Base-by-base conservation (phyloP, 2,797 vertebrate species). In the Balearica regulorum region DNA sequence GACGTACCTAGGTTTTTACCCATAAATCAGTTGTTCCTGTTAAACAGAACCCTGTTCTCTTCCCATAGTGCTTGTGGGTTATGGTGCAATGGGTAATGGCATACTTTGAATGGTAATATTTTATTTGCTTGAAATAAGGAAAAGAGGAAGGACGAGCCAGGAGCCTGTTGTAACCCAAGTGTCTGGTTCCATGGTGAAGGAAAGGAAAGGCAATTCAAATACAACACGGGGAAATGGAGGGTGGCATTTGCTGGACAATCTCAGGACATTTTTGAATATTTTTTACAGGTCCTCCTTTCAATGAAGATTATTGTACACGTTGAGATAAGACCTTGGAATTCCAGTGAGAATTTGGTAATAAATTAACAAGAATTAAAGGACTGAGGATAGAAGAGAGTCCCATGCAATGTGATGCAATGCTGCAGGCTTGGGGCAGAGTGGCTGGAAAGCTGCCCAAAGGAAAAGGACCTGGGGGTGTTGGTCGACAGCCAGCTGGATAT, bases 101-200 rank as follows among this genome's bases (percentile, higher is more conserved):
- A 48, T 85, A 31, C 9, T 31, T 31, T 87, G 19, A 73, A 41
- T 33, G 10, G 18, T 10, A 65, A 26, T 54, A 37, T 43, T 90
- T 60, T 41, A 66, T 55, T 71, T 55, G 18, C 11, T 51, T 51
- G 37, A 10, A 51, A 49, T 17, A 24, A 29, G 25, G 60, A 86
- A 73, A 70, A 85, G 15, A 58, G 7, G n/a, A 53, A 7, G 26
- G 19, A 83, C 13, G 18, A 83, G 2, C 17, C 24, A 64, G 8
- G 19, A 68, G 13, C 6, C 16, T 53, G 11, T 26, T 72, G 33
- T 35, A 71, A 44, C 2, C 2, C 11, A 66, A 49, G 19, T 24
- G 20, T 70, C 9, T 4, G 0, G 3, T 8, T 5, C 3, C 4
- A 35, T 8, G 7, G 11, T 29, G 15, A 60, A 9, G 16, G 18